Base-by-base conservation (phyloP, 2,113 vertebrate genomes). In the Pachycephala philippinensis region DNA sequence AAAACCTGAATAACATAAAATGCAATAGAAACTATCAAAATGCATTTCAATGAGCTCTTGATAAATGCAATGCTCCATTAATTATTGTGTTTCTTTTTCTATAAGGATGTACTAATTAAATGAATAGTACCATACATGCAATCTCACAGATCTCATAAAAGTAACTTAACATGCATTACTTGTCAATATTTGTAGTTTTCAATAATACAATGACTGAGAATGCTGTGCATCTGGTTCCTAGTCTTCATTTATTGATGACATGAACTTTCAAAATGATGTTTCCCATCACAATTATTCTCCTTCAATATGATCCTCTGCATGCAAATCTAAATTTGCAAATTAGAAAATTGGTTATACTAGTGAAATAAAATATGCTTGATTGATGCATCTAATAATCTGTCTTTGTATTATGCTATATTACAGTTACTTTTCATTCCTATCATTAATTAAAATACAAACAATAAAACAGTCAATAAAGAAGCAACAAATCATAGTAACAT, bases 361-460 rank as follows among this genome's bases (percentile, higher is more conserved):
- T 70, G 85, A 94, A 96, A 92, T 85, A 91, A 93, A 95, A 84
- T 87, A 81, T 35, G n/a, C 37, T 63, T 94, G 91, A 95, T 81
- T 95, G 74, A 97, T 93, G 49, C 22, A 80, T 89, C 52, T 83
- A 90, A 95, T 86, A 94, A 69, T 57, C 83, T 85, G 59, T 45
- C 66, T 93, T 95, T 92, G 19, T 70, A 63, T 82, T 74, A 45
- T 64, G 11, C 9, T 39, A 4, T 63, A 88, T 79, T 91, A 60
- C 49, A 89, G 53, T 71, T 92, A 82, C 31, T 90, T 92, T 94
- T 93, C 19, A 90, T 91, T 95, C 54, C 10, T 27, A 87, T 93
- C 45, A 94, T 96, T 93, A 94, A 96, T 93, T 97, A 97, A 96
- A 96, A 88, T 91, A 77, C 69, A 88, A 89, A 84, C 71, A 95